Evolutionary conservation across 2,797 vertebrate species (phyloP).

Genomic region (Dallia pectoralis): DNA sequence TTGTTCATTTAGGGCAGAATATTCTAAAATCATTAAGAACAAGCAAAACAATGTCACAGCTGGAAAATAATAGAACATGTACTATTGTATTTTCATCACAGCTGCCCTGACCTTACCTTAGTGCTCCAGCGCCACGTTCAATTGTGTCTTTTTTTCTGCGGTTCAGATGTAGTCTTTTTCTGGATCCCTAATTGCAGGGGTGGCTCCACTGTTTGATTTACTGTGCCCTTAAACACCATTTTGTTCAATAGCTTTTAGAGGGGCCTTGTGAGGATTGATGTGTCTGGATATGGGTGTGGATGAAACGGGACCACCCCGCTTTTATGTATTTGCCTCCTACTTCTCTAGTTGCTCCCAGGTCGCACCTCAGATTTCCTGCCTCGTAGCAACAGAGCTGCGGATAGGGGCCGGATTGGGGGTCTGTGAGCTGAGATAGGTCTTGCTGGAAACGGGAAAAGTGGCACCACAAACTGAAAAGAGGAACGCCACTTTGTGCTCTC

Average conservation of each 20-base stretch:
- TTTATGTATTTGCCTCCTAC: conserved; percentile 12
- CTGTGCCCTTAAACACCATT: conserved; percentile 9
- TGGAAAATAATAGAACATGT: no score
- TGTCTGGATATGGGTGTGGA: conserved; percentile 12
- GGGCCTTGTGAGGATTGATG: conserved; percentile 6
- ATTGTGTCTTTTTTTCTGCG: not conserved
- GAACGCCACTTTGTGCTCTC: not conserved
- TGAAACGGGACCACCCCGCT: conserved; percentile 2
- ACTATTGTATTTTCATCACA: no score
- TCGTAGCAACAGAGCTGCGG: conserved; percentile 8
- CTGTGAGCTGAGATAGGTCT: not conserved
- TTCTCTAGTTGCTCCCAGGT: conserved; percentile 6
- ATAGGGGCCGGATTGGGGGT: not conserved
- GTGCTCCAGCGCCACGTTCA: not conserved
- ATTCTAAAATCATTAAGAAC: no score
- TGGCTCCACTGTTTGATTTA: conserved; percentile 16
- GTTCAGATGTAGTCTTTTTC: not conserved
- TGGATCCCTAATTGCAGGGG: conserved; percentile 19
- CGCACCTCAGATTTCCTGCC: conserved; percentile 6
- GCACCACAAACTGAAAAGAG: not conserved
- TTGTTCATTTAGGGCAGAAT: no score
- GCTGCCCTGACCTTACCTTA: no score
- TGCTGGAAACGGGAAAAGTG: not conserved
- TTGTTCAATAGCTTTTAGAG: conserved; percentile 14
- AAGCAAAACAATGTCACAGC: no score